Evolutionary conservation across 2,888 invertebrate genomes (phyloP).

Genomic region (Campaea margaritaria): DNA sequence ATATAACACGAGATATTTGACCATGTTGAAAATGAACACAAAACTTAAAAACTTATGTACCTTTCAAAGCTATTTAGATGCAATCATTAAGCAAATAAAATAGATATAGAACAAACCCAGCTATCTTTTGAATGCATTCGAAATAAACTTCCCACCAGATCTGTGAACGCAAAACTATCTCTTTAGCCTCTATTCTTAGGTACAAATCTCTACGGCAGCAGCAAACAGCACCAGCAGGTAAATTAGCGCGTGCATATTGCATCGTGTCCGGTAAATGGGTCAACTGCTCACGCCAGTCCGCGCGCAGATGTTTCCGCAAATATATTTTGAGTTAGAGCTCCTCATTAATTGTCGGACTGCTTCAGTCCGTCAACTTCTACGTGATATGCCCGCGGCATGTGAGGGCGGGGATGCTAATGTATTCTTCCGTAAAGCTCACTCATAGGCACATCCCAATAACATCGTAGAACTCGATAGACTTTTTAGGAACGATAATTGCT

Average conservation of each 20-base stretch:
- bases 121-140: conserved; percentile 3
- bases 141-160: conserved; percentile 3
- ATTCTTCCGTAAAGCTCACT: not conserved
- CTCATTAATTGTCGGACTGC: conserved; percentile 32
- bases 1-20: not conserved
- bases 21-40: not conserved
- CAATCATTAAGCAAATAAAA: conserved; percentile 17
- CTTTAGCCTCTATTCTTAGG: conserved; percentile 15
- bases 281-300: conserved; percentile 43
- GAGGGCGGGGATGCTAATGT: not conserved
- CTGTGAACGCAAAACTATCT: conserved; percentile 13
- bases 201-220: conserved; percentile 6
- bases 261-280: conserved; percentile 52
- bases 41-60: conserved; percentile 3
- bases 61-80: not conserved
- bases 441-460: too few species aligned
- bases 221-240: conserved; percentile 25
- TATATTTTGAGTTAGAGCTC: conserved; percentile 41
- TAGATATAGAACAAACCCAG: not conserved
- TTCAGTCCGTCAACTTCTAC: conserved; percentile 2
- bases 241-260: conserved; percentile 38
- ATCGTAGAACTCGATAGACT: too few species aligned
- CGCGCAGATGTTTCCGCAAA: conserved; percentile 47
- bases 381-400: too few species aligned
- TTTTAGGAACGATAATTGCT: too few species aligned